Conservation (phyloP, 2,113 vertebrate genomes). For the Paradisaea rubra region DNA sequence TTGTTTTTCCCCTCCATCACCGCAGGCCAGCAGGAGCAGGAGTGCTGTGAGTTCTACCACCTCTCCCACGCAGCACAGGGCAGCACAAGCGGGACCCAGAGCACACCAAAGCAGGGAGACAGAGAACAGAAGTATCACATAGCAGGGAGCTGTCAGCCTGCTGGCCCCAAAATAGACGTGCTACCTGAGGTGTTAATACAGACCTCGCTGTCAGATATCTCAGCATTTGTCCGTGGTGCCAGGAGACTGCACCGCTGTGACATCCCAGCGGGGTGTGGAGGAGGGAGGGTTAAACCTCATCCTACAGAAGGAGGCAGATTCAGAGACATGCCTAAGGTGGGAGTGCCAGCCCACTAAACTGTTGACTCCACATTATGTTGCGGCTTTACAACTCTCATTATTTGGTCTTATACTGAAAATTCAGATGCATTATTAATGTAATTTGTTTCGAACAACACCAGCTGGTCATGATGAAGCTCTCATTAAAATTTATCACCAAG, state of each 20-base stretch:
- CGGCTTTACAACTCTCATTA: background rate
- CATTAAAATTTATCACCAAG: conserved; percentile 11
- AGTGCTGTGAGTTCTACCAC: background rate
- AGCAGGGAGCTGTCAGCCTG: background rate
- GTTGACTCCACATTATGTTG: background rate
- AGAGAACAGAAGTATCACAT: background rate
- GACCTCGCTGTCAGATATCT: background rate
- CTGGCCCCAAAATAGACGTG: background rate
- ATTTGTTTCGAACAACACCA: background rate
- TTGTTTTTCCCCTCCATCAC: background rate
- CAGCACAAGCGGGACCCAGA: background rate
- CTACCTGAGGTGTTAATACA: background rate
- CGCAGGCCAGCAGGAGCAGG: background rate
- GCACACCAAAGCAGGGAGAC: background rate
- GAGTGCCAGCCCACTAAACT: background rate
- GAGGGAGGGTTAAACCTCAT: background rate
- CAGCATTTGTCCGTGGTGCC: background rate
- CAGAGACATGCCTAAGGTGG: background rate
- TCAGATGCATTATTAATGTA: background rate
- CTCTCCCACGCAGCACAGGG: accelerated
- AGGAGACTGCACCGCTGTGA: background rate
- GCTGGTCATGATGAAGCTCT: background rate
- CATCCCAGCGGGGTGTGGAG: background rate
- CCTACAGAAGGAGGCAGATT: background rate
- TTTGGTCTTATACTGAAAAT: background rate